phyloP scores from a whole-genome alignment of 2,113 vertebrate species.

The Oceanodroma tethys region DNA sequence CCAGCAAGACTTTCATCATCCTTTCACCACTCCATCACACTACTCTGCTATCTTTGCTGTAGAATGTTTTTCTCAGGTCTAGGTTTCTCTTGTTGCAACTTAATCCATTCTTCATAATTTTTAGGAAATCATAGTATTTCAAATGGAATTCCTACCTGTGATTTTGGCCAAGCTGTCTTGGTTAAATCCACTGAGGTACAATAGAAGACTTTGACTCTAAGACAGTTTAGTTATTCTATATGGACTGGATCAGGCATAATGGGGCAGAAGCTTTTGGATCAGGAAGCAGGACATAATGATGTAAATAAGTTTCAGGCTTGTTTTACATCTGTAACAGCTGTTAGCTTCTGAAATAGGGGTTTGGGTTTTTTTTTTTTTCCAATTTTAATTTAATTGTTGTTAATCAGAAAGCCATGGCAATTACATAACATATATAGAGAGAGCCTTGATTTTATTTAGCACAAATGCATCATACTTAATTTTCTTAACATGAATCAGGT shows the following conservation, averaged over 20 bases:
- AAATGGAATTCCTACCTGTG: background rate
- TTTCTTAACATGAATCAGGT: background rate
- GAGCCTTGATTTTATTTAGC: background rate
- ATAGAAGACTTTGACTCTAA: background rate
- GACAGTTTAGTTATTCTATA: background rate
- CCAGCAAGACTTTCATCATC: background rate
- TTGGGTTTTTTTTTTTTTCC: background rate
- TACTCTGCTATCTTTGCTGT: background rate
- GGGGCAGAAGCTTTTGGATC: background rate
- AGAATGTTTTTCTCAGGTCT: background rate
- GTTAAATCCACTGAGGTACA: background rate
- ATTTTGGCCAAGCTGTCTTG: background rate
- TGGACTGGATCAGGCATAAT: background rate
- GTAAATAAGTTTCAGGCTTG: rapidly evolving
- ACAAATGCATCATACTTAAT: background rate
- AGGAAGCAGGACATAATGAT: background rate
- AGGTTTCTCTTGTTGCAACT: background rate
- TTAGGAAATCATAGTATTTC: background rate
- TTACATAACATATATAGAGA: background rate
- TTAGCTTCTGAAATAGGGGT: background rate
- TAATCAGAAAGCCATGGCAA: background rate
- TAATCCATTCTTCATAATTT: background rate
- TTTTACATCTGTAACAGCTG: background rate
- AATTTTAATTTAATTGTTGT: background rate
- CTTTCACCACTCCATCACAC: background rate